Conservation (phyloP, 2,113 vertebrate genomes). For the Oncorhynchus clarkii region DNA sequence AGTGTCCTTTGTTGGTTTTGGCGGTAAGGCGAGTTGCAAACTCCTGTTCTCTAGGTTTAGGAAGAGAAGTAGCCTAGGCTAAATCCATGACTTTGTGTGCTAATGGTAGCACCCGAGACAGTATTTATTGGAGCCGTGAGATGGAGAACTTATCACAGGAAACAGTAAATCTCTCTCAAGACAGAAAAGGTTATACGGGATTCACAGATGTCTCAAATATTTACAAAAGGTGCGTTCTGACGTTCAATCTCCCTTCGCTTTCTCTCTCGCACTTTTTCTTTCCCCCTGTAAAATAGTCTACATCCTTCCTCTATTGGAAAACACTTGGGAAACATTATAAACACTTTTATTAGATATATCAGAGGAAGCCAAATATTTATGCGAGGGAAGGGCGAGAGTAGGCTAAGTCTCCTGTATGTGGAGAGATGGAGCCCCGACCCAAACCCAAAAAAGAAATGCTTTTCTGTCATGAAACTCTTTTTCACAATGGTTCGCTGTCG, state of each 20-base stretch:
- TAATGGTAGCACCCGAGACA: conserved; percentile 20
- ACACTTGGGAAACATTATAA: conserved; percentile 81
- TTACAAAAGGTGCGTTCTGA: conserved; percentile 88
- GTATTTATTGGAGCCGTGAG: conserved; percentile 50
- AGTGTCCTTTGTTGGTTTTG: too few species aligned
- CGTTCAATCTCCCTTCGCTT: conserved; percentile 75
- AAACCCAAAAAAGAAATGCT: background rate
- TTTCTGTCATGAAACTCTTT: background rate
- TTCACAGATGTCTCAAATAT: conserved; percentile 90
- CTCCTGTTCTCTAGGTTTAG: too few species aligned
- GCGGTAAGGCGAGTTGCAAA: too few species aligned
- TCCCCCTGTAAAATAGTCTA: conserved; percentile 72
- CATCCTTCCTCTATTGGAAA: conserved; percentile 82
- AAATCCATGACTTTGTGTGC: background rate
- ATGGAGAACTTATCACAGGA: conserved; percentile 69
- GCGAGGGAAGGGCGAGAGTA: conserved; percentile 59
- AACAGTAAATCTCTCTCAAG: conserved; percentile 73
- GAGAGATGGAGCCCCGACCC: too few species aligned
- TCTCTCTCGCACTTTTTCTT: conserved; percentile 68
- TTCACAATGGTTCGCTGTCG: too few species aligned
- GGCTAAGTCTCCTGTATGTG: background rate
- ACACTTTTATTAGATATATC: conserved; percentile 89
- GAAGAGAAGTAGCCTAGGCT: background rate
- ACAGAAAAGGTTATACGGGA: conserved; percentile 80
- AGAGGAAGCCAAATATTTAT: conserved; percentile 90